Conservation (phyloP, 1,140 invertebrate species). For the Chironomus striatipennis region DNA sequence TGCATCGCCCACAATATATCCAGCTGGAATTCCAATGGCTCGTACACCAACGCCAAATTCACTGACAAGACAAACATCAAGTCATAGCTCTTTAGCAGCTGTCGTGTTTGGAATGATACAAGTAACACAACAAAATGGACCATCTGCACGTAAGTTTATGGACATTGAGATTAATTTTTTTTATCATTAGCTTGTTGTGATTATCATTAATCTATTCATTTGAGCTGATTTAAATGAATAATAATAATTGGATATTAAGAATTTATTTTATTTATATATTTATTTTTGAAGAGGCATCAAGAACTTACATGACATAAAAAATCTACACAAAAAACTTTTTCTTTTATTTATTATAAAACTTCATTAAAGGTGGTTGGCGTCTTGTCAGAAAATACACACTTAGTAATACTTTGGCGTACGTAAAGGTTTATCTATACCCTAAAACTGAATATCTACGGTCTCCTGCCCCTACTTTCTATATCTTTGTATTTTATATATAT, state of each 20-base stretch:
- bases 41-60: slow-evolving; percentile 33
- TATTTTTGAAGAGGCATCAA: background rate
- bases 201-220: background rate
- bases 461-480: background rate
- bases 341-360: background rate
- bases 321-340: background rate
- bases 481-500: too few relatives aligned
- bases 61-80: slow-evolving; percentile 56
- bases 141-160: slow-evolving; percentile 42
- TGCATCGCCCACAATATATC: slow-evolving; percentile 35
- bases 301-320: too few relatives aligned
- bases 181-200: too few relatives aligned
- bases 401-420: slow-evolving; percentile 11
- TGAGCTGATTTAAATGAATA: background rate
- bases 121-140: slow-evolving; percentile 52
- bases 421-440: slow-evolving; percentile 14
- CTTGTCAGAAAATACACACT: background rate
- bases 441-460: background rate
- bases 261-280: background rate
- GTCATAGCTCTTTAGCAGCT: slow-evolving; percentile 69
- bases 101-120: slow-evolving; percentile 81
- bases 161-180: background rate
- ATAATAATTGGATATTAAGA: background rate
- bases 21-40: slow-evolving; percentile 35
- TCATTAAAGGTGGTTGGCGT: background rate